Base-by-base conservation (phyloP, 2,797 vertebrate genomes). In the Coracias cyanogaster region DNA sequence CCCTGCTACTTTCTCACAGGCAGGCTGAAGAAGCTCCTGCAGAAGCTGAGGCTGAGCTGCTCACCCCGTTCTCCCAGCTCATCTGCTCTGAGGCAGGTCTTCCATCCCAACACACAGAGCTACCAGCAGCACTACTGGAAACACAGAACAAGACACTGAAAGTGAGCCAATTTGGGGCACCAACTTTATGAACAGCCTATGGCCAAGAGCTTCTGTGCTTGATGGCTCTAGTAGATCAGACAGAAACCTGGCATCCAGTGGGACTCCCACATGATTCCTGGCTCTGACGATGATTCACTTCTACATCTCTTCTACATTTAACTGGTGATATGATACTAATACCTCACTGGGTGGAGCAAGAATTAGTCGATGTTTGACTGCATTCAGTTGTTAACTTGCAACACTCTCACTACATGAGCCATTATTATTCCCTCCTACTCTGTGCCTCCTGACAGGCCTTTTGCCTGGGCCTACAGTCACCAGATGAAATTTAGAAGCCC, bases 331-430 rank as follows among this genome's bases (percentile, higher is more conserved):
- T 17, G 55, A 41, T 9, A 83, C 51, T 15, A 51, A 22, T 4
- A 39, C 39, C 58, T 52, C 13, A 12, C 92, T 6, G 91, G 91
- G 96, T 61, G 86, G 93, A 70, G 86, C 29, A 65, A n/a, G 74
- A 6, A 55, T 95, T 80, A 85, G 51, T 94, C 74, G 81, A 49
- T 1, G 73, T 76, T 91, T 41, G 66, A 70, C 60, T 4, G 51
- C 72, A 8, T 66, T 62, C 61, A 20, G 61, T 73, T 58, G 26
- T 74, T 41, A n/a, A 26, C 39, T 4, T 17, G 91, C 10, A 82
- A n/a, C 0, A 4, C 61, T 84, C 85, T 79, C 65, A 3, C 80
- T 29, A 10, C 22, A 19, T 48, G 64, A 52, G 60, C 73, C 83
- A 66, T 52, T 25, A 46, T 89, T 52, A 61, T 35, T 73, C 52